Base-by-base conservation (phyloP, 2,113 vertebrate genomes). In the Clarias magur region DNA sequence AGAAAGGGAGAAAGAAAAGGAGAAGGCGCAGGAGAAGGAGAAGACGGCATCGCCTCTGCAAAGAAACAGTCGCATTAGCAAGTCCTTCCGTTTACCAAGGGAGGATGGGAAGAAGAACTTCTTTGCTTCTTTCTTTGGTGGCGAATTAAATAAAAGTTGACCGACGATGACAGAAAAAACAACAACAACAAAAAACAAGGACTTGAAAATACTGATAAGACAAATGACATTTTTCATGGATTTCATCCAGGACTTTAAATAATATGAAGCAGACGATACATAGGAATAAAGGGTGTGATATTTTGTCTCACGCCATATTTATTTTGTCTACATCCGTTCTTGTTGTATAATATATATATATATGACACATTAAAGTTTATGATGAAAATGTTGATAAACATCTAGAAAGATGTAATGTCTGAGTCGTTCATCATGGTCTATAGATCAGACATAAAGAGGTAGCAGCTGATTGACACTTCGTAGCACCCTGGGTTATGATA, bases 71-170 rank as follows among this genome's bases (percentile, higher is more conserved):
- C 88, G 87, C 85, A 79, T 67, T 34, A 95, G 93, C 92, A 95
- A 91, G 57, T 96, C 95, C 60, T 87, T 95, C 81, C 93, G 12
- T 88, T 3, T 94, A 75, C 93, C 92, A 78, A 91, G 94, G 80
- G 95, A 96, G 78, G 89, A 87, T 6, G 88, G 87, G 62, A 91
- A 90, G 65, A 96, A 92, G 80, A 89, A 92, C 27, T 95, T 96
- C 85, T 95, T 96, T 88, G 94, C 94, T 12, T 91, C 92, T 54
- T 87, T 95, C 54, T 96, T 96, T 87, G 93, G 88, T 34, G 92
- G 94, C 34, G 94, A 94, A 81, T 93, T 21, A 88, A 82, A 91
- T 16, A 42, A 27, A 75, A 63, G 12, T 11, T n/a, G 38, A 48
- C 59, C n/a, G 82, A 62, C 38, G 17, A 86, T 9, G 17, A 86